Evolutionary conservation across 2,797 vertebrate species (phyloP).

Genomic region (Anniella stebbinsi): DNA sequence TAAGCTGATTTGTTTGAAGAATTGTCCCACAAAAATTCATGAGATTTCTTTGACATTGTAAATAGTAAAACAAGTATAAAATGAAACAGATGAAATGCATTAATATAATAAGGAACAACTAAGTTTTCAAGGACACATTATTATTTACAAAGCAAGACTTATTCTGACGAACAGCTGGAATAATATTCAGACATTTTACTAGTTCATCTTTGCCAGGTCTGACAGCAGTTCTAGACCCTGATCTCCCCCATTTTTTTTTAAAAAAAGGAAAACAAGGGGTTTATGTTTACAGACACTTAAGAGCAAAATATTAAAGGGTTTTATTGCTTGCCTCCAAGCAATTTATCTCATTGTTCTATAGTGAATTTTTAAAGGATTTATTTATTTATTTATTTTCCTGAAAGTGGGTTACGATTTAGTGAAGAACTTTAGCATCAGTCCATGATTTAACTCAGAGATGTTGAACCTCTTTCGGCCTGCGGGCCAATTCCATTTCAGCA

Average conservation of each 20-base stretch:
- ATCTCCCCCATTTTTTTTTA: constrained; percentile 27
- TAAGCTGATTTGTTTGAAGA: constrained; percentile 33
- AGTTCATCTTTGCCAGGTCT: constrained; percentile 23
- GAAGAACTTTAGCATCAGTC: constrained; percentile 49
- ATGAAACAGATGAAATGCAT: constrained; percentile 52
- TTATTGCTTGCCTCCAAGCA: constrained; percentile 32
- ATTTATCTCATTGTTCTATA: constrained; percentile 31
- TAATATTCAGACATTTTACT: constrained; percentile 27
- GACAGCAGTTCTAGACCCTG: not conserved
- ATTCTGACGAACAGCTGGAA: constrained; percentile 23
- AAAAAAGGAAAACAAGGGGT: not conserved
- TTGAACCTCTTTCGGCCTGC: too few species aligned
- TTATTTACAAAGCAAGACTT: constrained; percentile 49
- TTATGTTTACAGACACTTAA: constrained; percentile 17
- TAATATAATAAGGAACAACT: constrained; percentile 55
- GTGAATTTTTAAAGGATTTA: not conserved
- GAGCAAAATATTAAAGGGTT: constrained; percentile 30
- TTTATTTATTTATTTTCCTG: constrained; percentile 20
- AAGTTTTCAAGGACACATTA: constrained; percentile 39
- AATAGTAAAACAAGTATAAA: constrained; percentile 44
- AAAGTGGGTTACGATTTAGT: constrained; percentile 49
- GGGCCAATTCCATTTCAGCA: too few species aligned
- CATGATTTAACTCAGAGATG: constrained; percentile 24
- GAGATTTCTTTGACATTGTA: constrained; percentile 38
- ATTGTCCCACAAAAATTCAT: constrained; percentile 33